Conservation (phyloP, 1,140 invertebrate genomes). For the Diuraphis noxia region DNA sequence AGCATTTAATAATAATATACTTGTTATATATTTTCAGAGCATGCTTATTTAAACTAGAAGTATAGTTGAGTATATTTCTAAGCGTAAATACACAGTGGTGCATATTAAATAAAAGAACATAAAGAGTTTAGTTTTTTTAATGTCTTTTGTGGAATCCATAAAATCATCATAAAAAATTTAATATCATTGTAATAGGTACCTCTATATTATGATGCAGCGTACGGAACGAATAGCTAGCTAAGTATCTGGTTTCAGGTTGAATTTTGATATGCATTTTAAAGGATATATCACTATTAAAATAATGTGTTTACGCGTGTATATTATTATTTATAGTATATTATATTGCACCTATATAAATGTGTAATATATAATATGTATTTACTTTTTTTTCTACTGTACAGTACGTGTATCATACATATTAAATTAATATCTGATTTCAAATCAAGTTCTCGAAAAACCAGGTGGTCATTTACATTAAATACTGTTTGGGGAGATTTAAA, state of each 20-base stretch:
- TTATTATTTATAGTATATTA: neutral
- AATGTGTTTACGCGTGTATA: neutral
- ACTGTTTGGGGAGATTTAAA: neutral
- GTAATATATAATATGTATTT: neutral
- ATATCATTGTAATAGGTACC: neutral
- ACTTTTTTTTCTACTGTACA: neutral
- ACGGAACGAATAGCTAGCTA: neutral
- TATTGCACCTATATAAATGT: neutral
- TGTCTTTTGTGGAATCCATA: slow-evolving; percentile 21
- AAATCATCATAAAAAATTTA: slow-evolving; percentile 17
- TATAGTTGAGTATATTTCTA: neutral
- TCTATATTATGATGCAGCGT: neutral
- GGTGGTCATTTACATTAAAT: neutral
- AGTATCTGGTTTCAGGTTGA: neutral
- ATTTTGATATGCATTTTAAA: neutral
- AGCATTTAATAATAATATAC: neutral
- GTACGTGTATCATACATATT: neutral
- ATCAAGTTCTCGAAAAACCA: neutral
- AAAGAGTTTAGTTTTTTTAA: neutral
- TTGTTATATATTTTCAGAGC: neutral
- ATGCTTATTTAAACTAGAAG: neutral
- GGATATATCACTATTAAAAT: neutral
- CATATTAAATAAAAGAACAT: neutral
- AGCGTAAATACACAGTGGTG: neutral
- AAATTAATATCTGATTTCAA: neutral